Evolutionary conservation across 2,797 vertebrate genomes (phyloP).

Genomic region (Ambastaia sidthimunki): DNA sequence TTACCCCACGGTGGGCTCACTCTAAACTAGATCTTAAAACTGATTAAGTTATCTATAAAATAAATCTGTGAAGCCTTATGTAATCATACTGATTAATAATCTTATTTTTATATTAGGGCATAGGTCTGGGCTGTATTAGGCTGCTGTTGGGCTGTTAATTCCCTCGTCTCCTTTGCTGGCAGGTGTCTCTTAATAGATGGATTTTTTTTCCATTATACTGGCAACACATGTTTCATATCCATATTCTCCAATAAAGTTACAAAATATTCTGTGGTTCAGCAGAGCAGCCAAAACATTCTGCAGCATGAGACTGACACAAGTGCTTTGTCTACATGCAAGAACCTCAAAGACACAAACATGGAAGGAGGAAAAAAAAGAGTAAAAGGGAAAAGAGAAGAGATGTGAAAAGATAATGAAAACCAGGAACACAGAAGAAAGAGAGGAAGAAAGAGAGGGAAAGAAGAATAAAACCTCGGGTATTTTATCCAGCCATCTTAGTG

Average conservation of each 20-base stretch:
- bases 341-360: slow-evolving; percentile 47
- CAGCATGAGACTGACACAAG: slow-evolving; percentile 37
- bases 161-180: slow-evolving; percentile 47
- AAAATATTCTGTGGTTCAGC: slow-evolving; percentile 59
- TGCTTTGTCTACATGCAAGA: slow-evolving; percentile 40
- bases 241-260: slow-evolving; percentile 58
- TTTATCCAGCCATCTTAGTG: slow-evolving; percentile 60
- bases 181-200: slow-evolving; percentile 59
- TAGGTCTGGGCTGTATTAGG: slow-evolving; percentile 37
- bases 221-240: slow-evolving; percentile 62
- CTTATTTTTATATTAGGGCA: slow-evolving; percentile 37
- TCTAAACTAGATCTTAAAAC: slow-evolving; percentile 29
- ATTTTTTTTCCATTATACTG: slow-evolving; percentile 43
- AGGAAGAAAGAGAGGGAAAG: slow-evolving; percentile 6
- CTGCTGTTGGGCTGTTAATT: slow-evolving; percentile 53
- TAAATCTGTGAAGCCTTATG: slow-evolving; percentile 44
- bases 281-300: slow-evolving; percentile 50
- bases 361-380: slow-evolving; percentile 23
- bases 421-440: slow-evolving; percentile 15
- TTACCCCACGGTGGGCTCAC: slow-evolving; percentile 29
- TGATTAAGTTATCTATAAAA: slow-evolving; percentile 27
- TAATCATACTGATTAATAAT: slow-evolving; percentile 40
- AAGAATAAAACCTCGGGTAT: slow-evolving; percentile 31
- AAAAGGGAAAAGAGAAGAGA: slow-evolving; percentile 44
- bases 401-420: slow-evolving; percentile 46